A percentile compares a stretch with the other conserved stretches of the same genome.
phyloP scores from a whole-genome alignment of 2,113 vertebrate genomes.

The Rynchops niger region DNA sequence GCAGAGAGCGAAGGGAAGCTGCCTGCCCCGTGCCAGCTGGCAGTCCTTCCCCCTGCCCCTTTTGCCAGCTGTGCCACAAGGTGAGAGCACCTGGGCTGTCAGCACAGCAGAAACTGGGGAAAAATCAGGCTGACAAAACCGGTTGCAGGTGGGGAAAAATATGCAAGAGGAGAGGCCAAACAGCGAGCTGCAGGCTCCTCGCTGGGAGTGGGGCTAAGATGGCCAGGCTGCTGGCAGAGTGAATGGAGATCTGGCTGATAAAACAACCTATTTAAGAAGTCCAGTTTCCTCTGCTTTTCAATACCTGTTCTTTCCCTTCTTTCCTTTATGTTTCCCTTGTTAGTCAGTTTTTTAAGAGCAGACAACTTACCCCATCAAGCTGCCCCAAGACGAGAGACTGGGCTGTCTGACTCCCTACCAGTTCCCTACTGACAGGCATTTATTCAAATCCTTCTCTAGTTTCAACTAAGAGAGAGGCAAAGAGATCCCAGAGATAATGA shows the following conservation, averaged over 20 bases:
- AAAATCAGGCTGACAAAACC: background rate
- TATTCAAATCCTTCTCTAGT: background rate
- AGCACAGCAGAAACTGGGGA: background rate
- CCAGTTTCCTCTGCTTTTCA: background rate
- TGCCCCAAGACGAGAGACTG: background rate
- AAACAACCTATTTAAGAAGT: background rate
- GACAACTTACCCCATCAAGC: background rate
- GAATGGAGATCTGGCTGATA: background rate
- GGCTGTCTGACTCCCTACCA: background rate
- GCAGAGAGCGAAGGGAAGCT: background rate
- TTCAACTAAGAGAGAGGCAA: background rate
- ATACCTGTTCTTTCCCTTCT: background rate
- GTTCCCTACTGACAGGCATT: background rate
- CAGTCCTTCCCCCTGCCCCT: background rate
- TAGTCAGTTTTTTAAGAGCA: background rate
- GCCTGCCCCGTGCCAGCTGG: accelerated
- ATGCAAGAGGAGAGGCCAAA: background rate
- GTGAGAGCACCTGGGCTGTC: background rate
- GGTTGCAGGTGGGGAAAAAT: background rate
- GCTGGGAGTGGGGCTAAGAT: background rate
- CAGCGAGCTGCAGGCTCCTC: background rate
- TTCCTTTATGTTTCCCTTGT: background rate
- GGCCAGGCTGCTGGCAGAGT: background rate
- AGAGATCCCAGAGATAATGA: background rate
- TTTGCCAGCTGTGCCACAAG: background rate